Evolutionary conservation across 2,888 invertebrate genomes (phyloP), one percentile per base, ranked within the genome.

Genomic region (Tolmerus cingulatus): DNA sequence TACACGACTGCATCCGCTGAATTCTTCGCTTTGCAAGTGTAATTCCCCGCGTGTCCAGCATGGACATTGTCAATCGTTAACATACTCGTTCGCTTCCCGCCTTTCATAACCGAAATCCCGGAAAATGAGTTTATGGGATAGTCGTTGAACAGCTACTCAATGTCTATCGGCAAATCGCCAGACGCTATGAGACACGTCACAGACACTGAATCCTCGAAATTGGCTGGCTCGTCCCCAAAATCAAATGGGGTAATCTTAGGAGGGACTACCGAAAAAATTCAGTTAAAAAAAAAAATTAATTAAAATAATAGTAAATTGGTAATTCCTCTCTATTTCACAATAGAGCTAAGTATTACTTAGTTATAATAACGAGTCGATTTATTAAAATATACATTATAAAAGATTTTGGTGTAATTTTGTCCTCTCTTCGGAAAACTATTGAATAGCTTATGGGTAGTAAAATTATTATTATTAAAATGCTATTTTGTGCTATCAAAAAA

Each of bases 21-120:
- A 93, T 96, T 96, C 89, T 94, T 94, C 87, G 96, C 96, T 89
- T 94, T 94, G 92, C 97, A 97, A 82, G 96, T 96, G 92, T 96
- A 97, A 91, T 95, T 95, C 89, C 96, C 96, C 77, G 95, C 94
- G 92, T 96, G 96, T 89, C 94, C 94, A 87, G 95, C 95, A 89
- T 94, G 94, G 79, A 95, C 95, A 12, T 95, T 94, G 89, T 95
- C 95, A 89, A 96, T 95, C 89, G 94, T 94, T 90, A 95, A 91
- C 88, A 95, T 93, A 89, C 95, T 95, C 90, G 94, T 94, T 89
- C 95, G 93, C 90, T 94, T 94, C 90, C 95, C 95, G 89, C 94
- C 93, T 91, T 94, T 94, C 46, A 95, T 91, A 79, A 95, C 93
- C 89, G 93, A 93, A 8, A 93, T 93, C 91, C 94, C 94, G 87